Evolutionary conservation across 2,797 vertebrate genomes (phyloP).

Genomic region (Antrozous pallidus): DNA sequence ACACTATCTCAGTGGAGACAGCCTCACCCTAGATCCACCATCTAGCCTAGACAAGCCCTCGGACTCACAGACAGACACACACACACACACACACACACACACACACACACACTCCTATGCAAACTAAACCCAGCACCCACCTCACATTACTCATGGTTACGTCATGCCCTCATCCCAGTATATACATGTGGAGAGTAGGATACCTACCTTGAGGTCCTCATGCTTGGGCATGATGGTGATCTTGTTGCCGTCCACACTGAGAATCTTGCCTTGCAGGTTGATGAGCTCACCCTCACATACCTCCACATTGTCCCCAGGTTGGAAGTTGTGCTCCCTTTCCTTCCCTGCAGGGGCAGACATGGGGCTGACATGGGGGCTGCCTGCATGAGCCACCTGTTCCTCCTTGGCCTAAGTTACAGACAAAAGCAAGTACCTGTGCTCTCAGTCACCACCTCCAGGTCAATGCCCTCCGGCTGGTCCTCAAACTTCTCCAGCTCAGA

Average conservation of each 20-base stretch:
- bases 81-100: too few relatives aligned
- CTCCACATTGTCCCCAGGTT: conserved; percentile 96
- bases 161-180: neutral
- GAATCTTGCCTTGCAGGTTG: conserved; percentile 96
- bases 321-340: conserved; percentile 95
- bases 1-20: neutral
- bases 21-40: neutral
- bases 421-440: conserved; percentile 84
- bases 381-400: rapidly evolving
- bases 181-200: rapidly evolving
- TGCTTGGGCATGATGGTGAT: conserved; percentile 98
- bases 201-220: conserved; percentile 93
- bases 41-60: neutral
- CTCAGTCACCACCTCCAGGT: conserved; percentile 96
- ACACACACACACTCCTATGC: neutral
- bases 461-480: conserved; percentile 96
- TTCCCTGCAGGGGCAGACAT: conserved; percentile 84
- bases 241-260: conserved; percentile 97
- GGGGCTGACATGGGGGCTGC: neutral
- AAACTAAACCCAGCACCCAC: neutral
- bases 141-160: neutral
- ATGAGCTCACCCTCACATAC: conserved; percentile 97
- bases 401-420: neutral
- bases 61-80: neutral
- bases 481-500: conserved; percentile 97